phyloP scores from a whole-genome alignment of 2,113 vertebrate species.

The Microtus montanus region DNA sequence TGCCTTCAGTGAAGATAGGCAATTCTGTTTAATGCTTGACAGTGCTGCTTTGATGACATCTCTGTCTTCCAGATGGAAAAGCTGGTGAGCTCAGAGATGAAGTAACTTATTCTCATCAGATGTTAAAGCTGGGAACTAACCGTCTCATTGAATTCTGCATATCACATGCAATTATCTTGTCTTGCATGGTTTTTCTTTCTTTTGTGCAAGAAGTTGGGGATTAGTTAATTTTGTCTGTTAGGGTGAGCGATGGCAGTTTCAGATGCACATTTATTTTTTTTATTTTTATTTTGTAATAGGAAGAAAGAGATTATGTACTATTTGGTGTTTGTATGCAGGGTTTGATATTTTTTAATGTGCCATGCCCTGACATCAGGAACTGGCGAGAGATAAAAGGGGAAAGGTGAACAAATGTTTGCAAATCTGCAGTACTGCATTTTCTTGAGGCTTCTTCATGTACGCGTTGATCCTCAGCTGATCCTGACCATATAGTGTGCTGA shows the following conservation, averaged over 20 bases:
- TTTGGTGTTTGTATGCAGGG: background rate
- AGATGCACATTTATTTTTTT: background rate
- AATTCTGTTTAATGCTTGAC: background rate
- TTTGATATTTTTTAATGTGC: background rate
- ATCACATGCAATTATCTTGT: background rate
- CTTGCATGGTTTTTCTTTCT: background rate
- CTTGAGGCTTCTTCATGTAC: background rate
- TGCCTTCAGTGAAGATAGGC: background rate
- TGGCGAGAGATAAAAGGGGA: background rate
- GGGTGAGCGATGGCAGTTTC: background rate
- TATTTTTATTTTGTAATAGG: background rate
- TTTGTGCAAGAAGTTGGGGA: background rate
- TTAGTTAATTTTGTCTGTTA: background rate
- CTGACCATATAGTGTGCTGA: background rate
- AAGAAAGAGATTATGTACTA: background rate
- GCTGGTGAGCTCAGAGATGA: background rate
- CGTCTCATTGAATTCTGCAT: background rate
- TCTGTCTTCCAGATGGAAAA: background rate
- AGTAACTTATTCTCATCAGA: background rate
- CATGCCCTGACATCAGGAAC: background rate
- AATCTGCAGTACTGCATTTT: background rate
- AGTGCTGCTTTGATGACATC: background rate
- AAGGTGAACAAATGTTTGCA: background rate
- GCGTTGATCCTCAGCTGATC: background rate
- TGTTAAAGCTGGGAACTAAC: background rate